Percentiles rank a stretch among this genome's conserved stretches.
These are phyloP conservation scores for Biston stratarius DNA, from an alignment of 2,888 invertebrate genomes.

Conservation along the genomic window DNA sequence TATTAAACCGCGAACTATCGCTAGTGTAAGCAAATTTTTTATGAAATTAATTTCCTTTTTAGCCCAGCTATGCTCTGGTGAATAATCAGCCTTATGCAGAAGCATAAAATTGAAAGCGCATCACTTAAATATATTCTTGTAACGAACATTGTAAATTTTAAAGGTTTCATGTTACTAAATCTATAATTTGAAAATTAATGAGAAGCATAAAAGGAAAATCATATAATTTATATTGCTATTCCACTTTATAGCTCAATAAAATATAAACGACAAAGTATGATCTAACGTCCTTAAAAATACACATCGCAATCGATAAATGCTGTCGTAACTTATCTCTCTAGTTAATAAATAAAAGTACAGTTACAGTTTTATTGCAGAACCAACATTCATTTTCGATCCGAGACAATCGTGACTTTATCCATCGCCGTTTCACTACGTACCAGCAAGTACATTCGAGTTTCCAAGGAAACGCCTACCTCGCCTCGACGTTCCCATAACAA, in stretches of 20 bases:
- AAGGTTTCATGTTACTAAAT: slow-evolving; percentile 10
- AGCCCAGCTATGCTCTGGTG: too few relatives aligned
- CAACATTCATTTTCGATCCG: slow-evolving; percentile 51
- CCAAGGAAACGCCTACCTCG: slow-evolving; percentile 76
- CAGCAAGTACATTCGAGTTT: slow-evolving; percentile 58
- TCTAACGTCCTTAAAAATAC: slow-evolving; percentile 50
- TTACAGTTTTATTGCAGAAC: slow-evolving; percentile 49
- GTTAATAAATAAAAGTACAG: slow-evolving; percentile 47
- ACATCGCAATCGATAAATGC: slow-evolving; percentile 46
- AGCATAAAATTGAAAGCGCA: not conserved
- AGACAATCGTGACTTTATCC: slow-evolving; percentile 67
- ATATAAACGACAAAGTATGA: slow-evolving; percentile 46
- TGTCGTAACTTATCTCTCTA: slow-evolving; percentile 35
- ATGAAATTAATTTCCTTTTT: too few relatives aligned
- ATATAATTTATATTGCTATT: slow-evolving; percentile 42
- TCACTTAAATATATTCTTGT: not conserved
- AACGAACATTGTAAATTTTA: slow-evolving; percentile 21
- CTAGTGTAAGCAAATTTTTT: too few relatives aligned
- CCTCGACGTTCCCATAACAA: slow-evolving; percentile 62
- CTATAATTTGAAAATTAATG: slow-evolving; percentile 28
- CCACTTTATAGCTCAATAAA: slow-evolving; percentile 45
- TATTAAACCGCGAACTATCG: too few relatives aligned
- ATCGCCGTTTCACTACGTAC: slow-evolving; percentile 42
- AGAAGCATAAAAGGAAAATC: slow-evolving; percentile 33
- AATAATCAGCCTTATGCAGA: too few relatives aligned